Evolutionary conservation across 2,888 invertebrate species (phyloP).

Genomic region (Scelioninae gen. 1): DNA sequence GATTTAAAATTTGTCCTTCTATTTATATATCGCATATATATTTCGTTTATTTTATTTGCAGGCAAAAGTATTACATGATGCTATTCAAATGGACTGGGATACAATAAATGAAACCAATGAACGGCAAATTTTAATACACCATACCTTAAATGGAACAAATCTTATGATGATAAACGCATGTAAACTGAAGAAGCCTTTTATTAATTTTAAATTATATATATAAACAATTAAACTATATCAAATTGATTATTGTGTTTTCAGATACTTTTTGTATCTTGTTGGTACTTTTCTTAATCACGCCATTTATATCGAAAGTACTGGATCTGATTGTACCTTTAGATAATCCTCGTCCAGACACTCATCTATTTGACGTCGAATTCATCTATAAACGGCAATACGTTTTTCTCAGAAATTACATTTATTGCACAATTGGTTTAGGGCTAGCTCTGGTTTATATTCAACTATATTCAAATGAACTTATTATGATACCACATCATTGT

Average conservation of each 20-base stretch:
- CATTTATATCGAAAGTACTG: constrained; percentile 16
- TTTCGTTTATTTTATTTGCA: too few species aligned
- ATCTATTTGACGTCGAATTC: constrained; percentile 25
- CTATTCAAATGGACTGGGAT: too few species aligned
- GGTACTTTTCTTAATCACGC: neutral
- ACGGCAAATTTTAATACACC: too few species aligned
- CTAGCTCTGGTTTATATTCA: neutral
- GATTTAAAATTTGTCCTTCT: too few species aligned
- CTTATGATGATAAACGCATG: too few species aligned
- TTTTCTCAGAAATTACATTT: constrained; percentile 16
- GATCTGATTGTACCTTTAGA: constrained; percentile 2
- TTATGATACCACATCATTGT: constrained; percentile 1
- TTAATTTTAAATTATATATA: too few species aligned
- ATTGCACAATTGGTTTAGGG: neutral
- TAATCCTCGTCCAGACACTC: constrained; percentile 1
- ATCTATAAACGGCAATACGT: neutral
- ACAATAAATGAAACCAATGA: too few species aligned
- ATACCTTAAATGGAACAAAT: too few species aligned
- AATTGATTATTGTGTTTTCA: neutral
- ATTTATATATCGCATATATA: too few species aligned
- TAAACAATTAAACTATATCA: too few species aligned
- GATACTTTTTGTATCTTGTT: neutral
- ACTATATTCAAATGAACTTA: neutral
- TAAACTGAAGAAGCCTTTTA: too few species aligned
- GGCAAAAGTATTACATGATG: too few species aligned